phyloP scores from a whole-genome alignment of 1,140 invertebrate species.

The Bemisia tabaci region DNA sequence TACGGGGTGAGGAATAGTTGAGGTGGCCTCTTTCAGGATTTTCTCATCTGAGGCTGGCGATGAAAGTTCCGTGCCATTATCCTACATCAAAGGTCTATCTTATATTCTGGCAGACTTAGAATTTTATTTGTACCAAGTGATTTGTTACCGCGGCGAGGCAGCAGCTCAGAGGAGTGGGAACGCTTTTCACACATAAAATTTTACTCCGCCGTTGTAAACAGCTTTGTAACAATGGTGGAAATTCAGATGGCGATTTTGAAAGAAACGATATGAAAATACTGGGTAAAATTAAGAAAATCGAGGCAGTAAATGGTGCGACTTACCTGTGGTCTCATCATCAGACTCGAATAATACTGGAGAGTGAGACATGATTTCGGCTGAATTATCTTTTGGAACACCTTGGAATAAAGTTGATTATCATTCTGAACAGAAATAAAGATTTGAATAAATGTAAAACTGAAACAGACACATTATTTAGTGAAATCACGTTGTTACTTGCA shows the following conservation, averaged over 20 bases:
- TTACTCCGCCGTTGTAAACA: background rate
- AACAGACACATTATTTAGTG: too few relatives aligned
- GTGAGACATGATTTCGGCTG: background rate
- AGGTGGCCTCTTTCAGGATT: too few relatives aligned
- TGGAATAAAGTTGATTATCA: background rate
- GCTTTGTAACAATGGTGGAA: too few relatives aligned
- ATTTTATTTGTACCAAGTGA: background rate
- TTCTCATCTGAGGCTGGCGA: too few relatives aligned
- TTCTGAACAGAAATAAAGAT: background rate
- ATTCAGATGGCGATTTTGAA: too few relatives aligned
- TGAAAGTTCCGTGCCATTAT: too few relatives aligned
- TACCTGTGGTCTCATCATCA: background rate
- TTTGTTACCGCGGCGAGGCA: background rate
- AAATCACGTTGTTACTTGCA: too few relatives aligned
- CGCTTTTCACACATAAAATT: background rate
- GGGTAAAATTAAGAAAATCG: background rate
- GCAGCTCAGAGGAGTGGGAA: background rate
- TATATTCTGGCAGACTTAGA: too few relatives aligned
- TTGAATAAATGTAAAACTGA: too few relatives aligned
- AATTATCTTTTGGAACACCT: background rate
- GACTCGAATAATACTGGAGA: background rate
- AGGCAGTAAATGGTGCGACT: background rate
- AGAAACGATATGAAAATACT: too few relatives aligned
- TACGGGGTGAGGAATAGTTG: too few relatives aligned
- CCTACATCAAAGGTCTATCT: too few relatives aligned